Evolutionary conservation across 2,113 vertebrate species (phyloP), one percentile per base, ranked within the genome.

Genomic region (Pachycephala philippinensis): DNA sequence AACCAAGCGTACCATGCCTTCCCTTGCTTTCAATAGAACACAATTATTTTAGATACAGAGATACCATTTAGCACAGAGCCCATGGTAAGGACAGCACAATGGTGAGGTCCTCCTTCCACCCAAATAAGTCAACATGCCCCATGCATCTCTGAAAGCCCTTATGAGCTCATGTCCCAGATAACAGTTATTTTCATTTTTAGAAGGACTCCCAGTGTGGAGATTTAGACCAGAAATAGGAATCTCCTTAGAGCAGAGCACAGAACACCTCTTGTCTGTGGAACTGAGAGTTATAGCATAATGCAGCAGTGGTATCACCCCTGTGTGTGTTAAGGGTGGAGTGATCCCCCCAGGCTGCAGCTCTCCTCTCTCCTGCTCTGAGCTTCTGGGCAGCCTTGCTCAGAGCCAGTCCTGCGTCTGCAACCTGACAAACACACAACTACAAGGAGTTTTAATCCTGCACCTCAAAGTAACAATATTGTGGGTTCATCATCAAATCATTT

Each of bases 271-370:
- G 14, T 31, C 22, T 30, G 11, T 59, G 57, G 65, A 53, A 64
- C 37, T 22, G 4, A 16, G 0, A 52, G 40, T 7, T 49, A 4
- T 2, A 33, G 6, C 3, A 2, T 2, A 57, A 27, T 8, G 15
- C 28, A 84, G 45, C 31, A 15, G 7, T 24, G 26, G 14, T 9
- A 40, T 7, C 22, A 33, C 4, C 15, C 13, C n/a, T 6, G 24
- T 7, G 27, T 35, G 64, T 28, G 60, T n/a, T n/a, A 21, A 16
- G 27, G 26, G 27, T 15, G 35, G 5, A 28, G 39, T 11, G 52
- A 17, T 39, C 39, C 24, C 12, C 4, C 7, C 8, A 4, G 17
- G 23, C 53, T 64, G 63, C 39, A 84, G 64, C 64, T 52, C 54
- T 42, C 11, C 49, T 40, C 59, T 37, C 33, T 57, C 23, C 54